These are phyloP conservation scores for human DNA, from an alignment of 2,113 vertebrate species.

Conservation along the genomic window GRCh38 chr7:21092001-21092500, in stretches of 20 bases:
- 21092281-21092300: background rate
- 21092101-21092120: conserved; percentile 54
- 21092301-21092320: conserved; percentile 34
- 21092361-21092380: conserved; percentile 63
- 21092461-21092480: conserved; percentile 64
- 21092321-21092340: conserved; percentile 50
- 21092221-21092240: conserved; percentile 65
- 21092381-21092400: conserved; percentile 73
- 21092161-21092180: conserved; percentile 67
- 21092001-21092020: background rate
- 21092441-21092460: conserved; percentile 61
- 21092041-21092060: background rate
- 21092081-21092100: conserved; percentile 24
- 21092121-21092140: conserved; percentile 28
- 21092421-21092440: conserved; percentile 73
- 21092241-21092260: conserved; percentile 36
- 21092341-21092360: conserved; percentile 51
- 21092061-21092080: background rate
- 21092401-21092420: conserved; percentile 67
- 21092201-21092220: conserved; percentile 68
- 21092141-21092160: conserved; percentile 69
- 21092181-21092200: conserved; percentile 76
- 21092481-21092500: conserved; percentile 60
- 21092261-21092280: conserved; percentile 73
- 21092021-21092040: background rate